Evolutionary conservation across 2,113 vertebrate species (phyloP), one percentile per base, ranked within the genome.

Genomic region (Chauna torquata): DNA sequence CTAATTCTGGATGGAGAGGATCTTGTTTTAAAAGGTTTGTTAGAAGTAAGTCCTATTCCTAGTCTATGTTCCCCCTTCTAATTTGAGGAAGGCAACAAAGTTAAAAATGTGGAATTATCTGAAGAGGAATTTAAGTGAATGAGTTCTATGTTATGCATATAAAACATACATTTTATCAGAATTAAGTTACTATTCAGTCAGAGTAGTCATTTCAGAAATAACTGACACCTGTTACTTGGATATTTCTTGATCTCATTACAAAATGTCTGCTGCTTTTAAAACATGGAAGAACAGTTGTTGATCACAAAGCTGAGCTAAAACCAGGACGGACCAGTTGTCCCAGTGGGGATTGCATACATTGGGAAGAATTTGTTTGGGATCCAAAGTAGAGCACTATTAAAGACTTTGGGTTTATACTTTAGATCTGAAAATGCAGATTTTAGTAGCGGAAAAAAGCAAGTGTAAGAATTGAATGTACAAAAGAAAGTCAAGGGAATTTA

Each of bases 141-240:
- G 10, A 19, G 14, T 25, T 68, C 34, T 20, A 0, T 38, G 12
- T 54, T 87, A 11, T 64, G 45, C 25, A 1, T 69, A 1, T 42
- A 32, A 64, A 80, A 19, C 10, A 0, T 1, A 2, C 2, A 1
- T 45, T 83, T 87, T 50, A 5, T 28, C 59, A 28, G 20, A 3
- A 64, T 5, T 5, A 8, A 20, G 16, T 4, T 11, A 3, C 16
- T 0, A 2, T 12, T 8, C 23, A 8, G 45, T 24, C 25, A 12
- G 74, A 77, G 13, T 5, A 30, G 3, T 23, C 1, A 2, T n/a
- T 85, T 72, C 49, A 17, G 75, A 36, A 74, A 58, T 25, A 38
- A 9, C 44, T 25, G 61, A 2, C 23, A 17, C 28, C 61, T 91
- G 40, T 34, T 54, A 34, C 13, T 6, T 2, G 9, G 18, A 1